Base-by-base conservation (phyloP, 2,888 invertebrate species). In the Melinaea menophilus region DNA sequence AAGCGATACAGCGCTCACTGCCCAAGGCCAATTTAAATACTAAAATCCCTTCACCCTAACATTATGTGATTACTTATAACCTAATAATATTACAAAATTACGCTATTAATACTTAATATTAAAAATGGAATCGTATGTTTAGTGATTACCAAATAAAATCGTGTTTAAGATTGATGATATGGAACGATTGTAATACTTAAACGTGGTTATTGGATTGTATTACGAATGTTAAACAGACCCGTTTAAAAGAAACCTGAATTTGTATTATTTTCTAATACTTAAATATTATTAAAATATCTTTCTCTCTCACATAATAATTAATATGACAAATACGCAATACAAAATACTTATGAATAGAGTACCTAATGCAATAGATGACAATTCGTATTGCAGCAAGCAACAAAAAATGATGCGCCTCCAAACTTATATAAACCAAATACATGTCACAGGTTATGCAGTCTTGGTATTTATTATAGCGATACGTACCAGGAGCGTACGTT, bases 161-260 rank as follows among this genome's bases (percentile, higher is more conserved):
- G 56, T 59, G 63, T 66, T 61, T 61, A 68, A 62, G 66, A 78
- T 82, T 77, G 80, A 82, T 85, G 87, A 83, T 78, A 84, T 80
- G 88, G 88, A 88, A 89, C 89, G 84, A 80, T 75, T 83, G 86
- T 86, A 84, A 85, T 83, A 85, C 74, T 84, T 84, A 79, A 75
- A 74, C 77, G 80, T 79, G 73, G 58, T 71, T 72, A 70, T 74
- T 72, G 70, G 73, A 73, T 71, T 71, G 66, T 71, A 73, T 77
- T 76, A 75, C 76, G 73, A 74, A 62, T 72, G 70, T 72, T 71
- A 66, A 60, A 69, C 58, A 57, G 64, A 70, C 71, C 74, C 63
- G 13, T 71, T 70, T 62, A 62, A 64, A 65, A 65, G 65, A 68
- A 70, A 68, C 64, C 67, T 59, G 45, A 41, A 31, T 31, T 48